These are phyloP conservation scores for Drosophila colorata DNA, from an alignment of 2,888 invertebrate species.

Conservation along the genomic window DNA sequence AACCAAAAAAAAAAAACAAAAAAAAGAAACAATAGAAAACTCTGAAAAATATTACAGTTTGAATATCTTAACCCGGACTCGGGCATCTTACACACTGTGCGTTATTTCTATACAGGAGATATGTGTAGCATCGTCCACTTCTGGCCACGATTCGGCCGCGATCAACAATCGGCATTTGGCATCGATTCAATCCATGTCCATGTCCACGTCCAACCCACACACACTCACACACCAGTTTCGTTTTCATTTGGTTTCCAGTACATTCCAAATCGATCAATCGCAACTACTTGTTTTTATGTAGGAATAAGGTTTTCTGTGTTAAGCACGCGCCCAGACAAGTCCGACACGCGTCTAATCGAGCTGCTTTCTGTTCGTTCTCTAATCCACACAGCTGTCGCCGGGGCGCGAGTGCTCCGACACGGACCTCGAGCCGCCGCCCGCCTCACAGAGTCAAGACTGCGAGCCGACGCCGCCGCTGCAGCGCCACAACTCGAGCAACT, in stretches of 20 bases:
- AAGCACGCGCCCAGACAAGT: neutral
- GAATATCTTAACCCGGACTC: constrained; percentile 2
- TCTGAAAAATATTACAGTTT: constrained; percentile 1
- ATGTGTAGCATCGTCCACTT: constrained; percentile 16
- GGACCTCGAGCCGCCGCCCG: constrained; percentile 95
- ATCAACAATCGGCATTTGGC: constrained; percentile 15
- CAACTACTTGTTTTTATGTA: constrained; percentile 43
- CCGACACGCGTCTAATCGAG: constrained; percentile 9
- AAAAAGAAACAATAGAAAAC: neutral
- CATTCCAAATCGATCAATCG: constrained; percentile 52
- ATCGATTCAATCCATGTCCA: constrained; percentile 32
- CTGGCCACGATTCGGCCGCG: constrained; percentile 14
- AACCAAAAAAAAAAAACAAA: neutral
- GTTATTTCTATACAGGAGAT: constrained; percentile 26
- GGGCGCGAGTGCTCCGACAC: constrained; percentile 93
- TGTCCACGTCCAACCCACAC: neutral
- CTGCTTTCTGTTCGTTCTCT: constrained; percentile 3
- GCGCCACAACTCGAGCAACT: constrained; percentile 94
- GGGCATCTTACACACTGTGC: constrained; percentile 27
- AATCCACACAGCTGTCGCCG: constrained; percentile 89
- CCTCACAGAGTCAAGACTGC: constrained; percentile 96
- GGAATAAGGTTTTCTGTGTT: constrained; percentile 44
- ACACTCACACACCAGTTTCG: constrained; percentile 29
- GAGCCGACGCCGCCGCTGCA: constrained; percentile 96
- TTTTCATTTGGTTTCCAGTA: constrained; percentile 57